Base-by-base conservation (phyloP, 2,113 vertebrate species). In the Apaloderma vittatum region DNA sequence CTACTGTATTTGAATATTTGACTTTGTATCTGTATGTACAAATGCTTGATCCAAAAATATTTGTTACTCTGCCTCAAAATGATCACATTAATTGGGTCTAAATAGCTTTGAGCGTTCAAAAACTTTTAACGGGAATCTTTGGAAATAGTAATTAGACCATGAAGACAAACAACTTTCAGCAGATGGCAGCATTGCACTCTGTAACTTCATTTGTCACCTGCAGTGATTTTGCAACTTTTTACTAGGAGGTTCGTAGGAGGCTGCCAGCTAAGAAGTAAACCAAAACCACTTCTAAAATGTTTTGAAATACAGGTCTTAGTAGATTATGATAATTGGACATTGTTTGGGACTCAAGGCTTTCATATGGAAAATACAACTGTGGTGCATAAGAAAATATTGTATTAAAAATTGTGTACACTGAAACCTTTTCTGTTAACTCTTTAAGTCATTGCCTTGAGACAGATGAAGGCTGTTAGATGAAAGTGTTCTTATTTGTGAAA, bases 151-250 rank as follows among this genome's bases (percentile, higher is more conserved):
- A 2, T 34, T 40, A 63, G 57, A 43, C 9, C 11, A 4, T 17
- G 22, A 43, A 78, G 74, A 84, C 67, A 57, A 36, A 2, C 6
- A 21, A 2, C 8, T 29, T 72, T 54, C 96, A 90, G 88, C 75
- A 97, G 97, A 94, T 97, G 97, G 96, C 97, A 97, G 92, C 72
- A 82, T 97, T 97, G 96, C 84, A 94, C 92, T 96, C 92, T 89
- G 78, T 37, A 97, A 88, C 43, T 45, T 70, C 22, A 3, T 43
- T 82, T 94, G 68, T 90, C 61, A 19, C 61, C 19, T 3, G 40
- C 10, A 0, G 36, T 34, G 23, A 11, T 83, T 96, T 85, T 83
- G 70, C 78, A 68, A 20, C 24, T 58, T 17, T 59, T 51, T 14
- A 6, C 27, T 68, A 1, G 11, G 21, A n/a, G 58, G 37, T 49